Percentiles rank a stretch among this genome's conserved stretches.
phyloP scores from a whole-genome alignment of 1,140 invertebrate species.

The Aphelinus certus region DNA sequence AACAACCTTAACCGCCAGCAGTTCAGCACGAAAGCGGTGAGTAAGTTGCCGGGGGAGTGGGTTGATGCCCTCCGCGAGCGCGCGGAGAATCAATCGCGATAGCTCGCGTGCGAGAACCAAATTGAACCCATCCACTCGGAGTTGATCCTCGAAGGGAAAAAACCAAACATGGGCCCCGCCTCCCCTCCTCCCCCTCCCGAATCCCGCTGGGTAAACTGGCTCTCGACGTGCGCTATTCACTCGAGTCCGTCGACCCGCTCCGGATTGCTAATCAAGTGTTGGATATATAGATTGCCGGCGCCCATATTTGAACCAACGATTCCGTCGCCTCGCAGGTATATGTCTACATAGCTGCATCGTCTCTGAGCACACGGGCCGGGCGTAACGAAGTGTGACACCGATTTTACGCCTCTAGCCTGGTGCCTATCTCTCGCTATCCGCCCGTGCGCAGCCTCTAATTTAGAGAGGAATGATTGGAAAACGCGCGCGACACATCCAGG shows the following conservation, averaged over 20 bases:
- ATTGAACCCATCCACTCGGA: neutral
- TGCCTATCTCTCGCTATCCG: too few species aligned
- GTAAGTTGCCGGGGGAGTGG: constrained; percentile 50
- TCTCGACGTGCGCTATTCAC: neutral
- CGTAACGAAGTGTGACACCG: constrained; percentile 33
- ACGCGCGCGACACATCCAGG: too few species aligned
- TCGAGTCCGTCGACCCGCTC: neutral
- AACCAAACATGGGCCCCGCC: neutral
- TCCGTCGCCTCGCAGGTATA: neutral
- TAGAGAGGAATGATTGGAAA: too few species aligned
- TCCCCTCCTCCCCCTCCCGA: too few species aligned
- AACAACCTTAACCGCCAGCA: constrained; percentile 17
- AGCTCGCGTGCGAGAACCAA: neutral
- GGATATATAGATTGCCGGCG: constrained; percentile 10
- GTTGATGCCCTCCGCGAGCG: neutral
- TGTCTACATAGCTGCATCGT: neutral
- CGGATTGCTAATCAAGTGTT: constrained; percentile 36
- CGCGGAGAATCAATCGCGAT: constrained; percentile 15
- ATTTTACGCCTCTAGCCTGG: constrained; percentile 17
- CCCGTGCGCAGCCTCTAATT: too few species aligned
- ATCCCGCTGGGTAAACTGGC: neutral
- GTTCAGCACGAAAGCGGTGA: constrained; percentile 53
- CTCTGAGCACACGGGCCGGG: constrained; percentile 12
- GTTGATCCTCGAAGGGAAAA: neutral
- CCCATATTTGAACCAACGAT: constrained; percentile 30